Conservation (phyloP, 2,888 invertebrate species). For the Lochmaea capreae region DNA sequence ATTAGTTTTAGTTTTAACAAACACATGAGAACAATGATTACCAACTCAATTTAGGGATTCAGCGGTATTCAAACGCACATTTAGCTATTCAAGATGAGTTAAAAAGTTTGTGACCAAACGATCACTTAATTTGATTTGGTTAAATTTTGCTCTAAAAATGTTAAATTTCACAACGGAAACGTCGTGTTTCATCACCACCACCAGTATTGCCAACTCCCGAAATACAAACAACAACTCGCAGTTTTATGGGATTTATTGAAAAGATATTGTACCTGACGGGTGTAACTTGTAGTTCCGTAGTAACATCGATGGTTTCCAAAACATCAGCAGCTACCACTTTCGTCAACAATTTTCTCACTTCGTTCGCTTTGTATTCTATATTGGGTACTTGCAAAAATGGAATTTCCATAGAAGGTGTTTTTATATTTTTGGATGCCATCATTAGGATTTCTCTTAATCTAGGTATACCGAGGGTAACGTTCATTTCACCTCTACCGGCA, state of each 20-base stretch:
- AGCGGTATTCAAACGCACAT: too few relatives aligned
- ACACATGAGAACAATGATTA: too few relatives aligned
- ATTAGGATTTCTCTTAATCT: constrained; percentile 96
- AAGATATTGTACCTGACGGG: constrained; percentile 65
- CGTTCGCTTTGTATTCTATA: constrained; percentile 72
- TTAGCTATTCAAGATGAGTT: too few relatives aligned
- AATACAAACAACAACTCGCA: background rate
- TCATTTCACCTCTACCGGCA: constrained; percentile 99
- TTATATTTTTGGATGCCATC: constrained; percentile 92
- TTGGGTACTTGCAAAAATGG: constrained; percentile 74
- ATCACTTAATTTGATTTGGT: too few relatives aligned
- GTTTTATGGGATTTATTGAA: background rate
- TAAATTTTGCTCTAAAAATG: too few relatives aligned
- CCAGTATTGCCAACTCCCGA: background rate
- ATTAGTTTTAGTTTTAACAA: too few relatives aligned
- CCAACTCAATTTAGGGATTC: too few relatives aligned
- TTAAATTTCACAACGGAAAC: too few relatives aligned
- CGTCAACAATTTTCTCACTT: constrained; percentile 78
- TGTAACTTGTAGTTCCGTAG: constrained; percentile 67
- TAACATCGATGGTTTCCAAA: constrained; percentile 76
- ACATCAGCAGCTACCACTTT: constrained; percentile 84
- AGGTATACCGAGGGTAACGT: constrained; percentile 99
- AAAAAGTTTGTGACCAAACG: too few relatives aligned
- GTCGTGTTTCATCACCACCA: too few relatives aligned
- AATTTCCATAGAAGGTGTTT: constrained; percentile 96